These are phyloP conservation scores for Patella caerulea DNA, from an alignment of 2,888 invertebrate genomes.

Conservation along the genomic window DNA sequence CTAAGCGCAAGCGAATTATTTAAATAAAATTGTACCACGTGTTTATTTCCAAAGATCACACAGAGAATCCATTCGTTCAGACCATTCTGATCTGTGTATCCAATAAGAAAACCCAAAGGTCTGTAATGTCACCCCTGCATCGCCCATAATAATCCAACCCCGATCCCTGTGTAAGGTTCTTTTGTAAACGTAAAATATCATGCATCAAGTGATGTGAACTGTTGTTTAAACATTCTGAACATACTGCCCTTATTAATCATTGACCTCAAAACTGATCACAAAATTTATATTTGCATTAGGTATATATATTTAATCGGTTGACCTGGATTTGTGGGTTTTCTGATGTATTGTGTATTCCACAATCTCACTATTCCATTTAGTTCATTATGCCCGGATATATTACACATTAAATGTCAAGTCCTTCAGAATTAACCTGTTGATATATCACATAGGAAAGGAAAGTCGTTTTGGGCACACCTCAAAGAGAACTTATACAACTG, in stretches of 20 bases:
- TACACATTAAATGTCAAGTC: background rate
- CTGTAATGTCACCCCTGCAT: background rate
- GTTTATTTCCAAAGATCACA: background rate
- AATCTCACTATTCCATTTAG: background rate
- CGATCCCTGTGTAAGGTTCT: background rate
- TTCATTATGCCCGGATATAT: background rate
- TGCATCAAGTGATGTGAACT: background rate
- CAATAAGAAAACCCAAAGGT: background rate
- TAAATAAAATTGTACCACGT: too few species aligned
- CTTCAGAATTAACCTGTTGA: background rate
- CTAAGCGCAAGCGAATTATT: too few species aligned
- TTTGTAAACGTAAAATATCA: background rate
- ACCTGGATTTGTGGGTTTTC: background rate
- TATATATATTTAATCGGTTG: background rate
- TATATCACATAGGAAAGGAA: background rate
- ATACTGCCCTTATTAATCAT: background rate
- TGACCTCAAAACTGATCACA: background rate
- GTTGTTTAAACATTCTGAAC: background rate
- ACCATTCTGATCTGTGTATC: background rate
- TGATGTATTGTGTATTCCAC: background rate
- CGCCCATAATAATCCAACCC: background rate
- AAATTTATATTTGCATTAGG: background rate
- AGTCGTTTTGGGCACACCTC: constrained; percentile 12
- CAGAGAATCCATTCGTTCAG: background rate
- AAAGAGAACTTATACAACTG: background rate